Base-by-base conservation (phyloP, 64 coral and sea anemone species). In the Actinia equina region DNA sequence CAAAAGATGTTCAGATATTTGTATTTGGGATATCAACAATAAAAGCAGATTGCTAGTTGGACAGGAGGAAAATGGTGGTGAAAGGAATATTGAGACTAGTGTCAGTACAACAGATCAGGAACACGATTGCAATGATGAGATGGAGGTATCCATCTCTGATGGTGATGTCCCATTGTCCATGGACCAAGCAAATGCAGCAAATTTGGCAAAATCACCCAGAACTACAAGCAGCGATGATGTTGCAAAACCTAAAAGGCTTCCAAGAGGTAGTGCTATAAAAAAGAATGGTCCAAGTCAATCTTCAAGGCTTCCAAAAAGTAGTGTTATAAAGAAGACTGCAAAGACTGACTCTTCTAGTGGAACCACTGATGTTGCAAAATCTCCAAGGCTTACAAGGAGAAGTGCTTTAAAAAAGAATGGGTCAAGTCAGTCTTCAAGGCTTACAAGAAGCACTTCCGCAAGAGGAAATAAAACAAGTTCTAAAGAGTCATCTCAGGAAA, bases 1-100 rank as follows among this genome's bases (percentile, higher is more conserved):
- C 17, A 81, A 81, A 52, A 81, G 23, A 52, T 23, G 17, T 18
- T 81, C 78, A 49, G 78, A 81, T 22, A 81, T 81, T 49, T 81
- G 43, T 49, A 52, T 81, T 3, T 81, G 78, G 78, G 23, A 49
- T 20, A 17, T 81, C 17, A 46, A 4, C 8, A 81, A 81, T 22
- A 81, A 81, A 20, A 23, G 78, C 52, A 44, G 17, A 17, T 52
- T 81, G 18, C 7, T 81, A 81, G 49, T 81, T 81, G 78, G 42
- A 81, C 16, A 17, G 5, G 78, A 52, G 78, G 18, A 81, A 81
- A 20, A 44, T 22, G 62, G 20, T 7, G 0, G 20, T 65, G 69
- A 30, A 3, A 69, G 63, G 5, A 10, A 69, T 69, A 22, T n/a
- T 69, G 63, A 69, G n/a, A 0, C 69, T 41, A 26, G 13, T 1